Conservation (phyloP, 2,797 vertebrate genomes). For the Gephyroberyx darwinii region DNA sequence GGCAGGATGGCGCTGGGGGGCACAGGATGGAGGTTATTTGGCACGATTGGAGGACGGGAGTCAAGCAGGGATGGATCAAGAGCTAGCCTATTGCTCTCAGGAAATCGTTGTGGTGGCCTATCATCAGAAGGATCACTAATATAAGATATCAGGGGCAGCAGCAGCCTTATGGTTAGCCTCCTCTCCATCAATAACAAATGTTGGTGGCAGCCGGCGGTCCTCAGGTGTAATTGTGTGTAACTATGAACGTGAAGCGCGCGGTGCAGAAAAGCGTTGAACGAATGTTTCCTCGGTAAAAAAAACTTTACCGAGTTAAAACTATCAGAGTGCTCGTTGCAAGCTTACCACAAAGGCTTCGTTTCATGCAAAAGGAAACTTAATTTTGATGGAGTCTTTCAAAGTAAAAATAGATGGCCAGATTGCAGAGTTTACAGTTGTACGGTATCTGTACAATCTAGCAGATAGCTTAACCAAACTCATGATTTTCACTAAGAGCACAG, state of each 20-base stretch:
- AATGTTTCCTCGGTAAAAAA: too few relatives aligned
- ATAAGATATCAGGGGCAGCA: slow-evolving; percentile 54
- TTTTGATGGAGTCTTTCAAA: too few relatives aligned
- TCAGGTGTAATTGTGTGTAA: not conserved
- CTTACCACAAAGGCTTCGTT: too few relatives aligned
- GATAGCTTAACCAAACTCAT: too few relatives aligned
- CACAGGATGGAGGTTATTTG: slow-evolving; percentile 70
- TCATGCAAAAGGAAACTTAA: too few relatives aligned
- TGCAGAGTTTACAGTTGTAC: too few relatives aligned
- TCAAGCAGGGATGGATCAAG: slow-evolving; percentile 48
- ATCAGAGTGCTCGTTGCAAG: too few relatives aligned
- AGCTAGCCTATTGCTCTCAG: slow-evolving; percentile 48
- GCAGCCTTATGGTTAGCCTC: slow-evolving; percentile 53
- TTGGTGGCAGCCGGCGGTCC: not conserved
- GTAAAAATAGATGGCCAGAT: too few relatives aligned
- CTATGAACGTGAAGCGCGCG: not conserved
- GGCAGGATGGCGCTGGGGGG: slow-evolving; percentile 73
- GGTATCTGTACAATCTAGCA: too few relatives aligned
- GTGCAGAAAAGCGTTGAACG: not conserved
- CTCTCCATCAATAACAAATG: slow-evolving; percentile 15
- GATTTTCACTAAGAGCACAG: too few relatives aligned
- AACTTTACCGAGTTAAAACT: not conserved
- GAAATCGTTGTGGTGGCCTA: slow-evolving; percentile 44
- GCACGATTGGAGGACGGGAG: slow-evolving; percentile 61
- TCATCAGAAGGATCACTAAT: slow-evolving; percentile 41